phyloP scores from a whole-genome alignment of 2,797 vertebrate genomes.

The Podarcis lilfordi region DNA sequence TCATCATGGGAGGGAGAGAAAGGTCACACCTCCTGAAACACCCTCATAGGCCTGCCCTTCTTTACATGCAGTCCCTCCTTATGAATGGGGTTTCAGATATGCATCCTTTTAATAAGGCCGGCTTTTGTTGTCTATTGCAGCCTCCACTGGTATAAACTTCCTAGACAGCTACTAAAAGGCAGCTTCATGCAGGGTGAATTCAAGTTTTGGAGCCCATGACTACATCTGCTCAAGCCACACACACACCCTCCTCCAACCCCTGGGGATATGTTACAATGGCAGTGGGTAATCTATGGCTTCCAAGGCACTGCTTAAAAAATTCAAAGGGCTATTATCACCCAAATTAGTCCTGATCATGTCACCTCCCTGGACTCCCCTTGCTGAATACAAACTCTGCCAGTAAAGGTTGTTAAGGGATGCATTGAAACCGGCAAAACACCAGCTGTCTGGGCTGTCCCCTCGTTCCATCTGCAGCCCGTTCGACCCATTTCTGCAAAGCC shows the following conservation, averaged over 20 bases:
- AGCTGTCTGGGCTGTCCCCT: background rate
- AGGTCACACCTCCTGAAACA: background rate
- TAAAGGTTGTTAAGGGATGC: background rate
- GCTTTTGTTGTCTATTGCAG: background rate
- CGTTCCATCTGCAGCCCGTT: accelerated
- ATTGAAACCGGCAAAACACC: background rate
- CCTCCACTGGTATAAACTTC: background rate
- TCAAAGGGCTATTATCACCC: background rate
- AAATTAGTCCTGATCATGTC: background rate
- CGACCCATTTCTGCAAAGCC: accelerated
- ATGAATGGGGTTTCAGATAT: too few relatives aligned
- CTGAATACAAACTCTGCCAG: background rate
- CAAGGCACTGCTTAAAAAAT: background rate
- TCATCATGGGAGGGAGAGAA: background rate
- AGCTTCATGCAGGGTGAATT: background rate
- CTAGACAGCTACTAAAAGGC: background rate
- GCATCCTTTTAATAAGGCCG: background rate
- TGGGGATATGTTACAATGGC: background rate
- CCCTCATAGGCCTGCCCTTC: background rate
- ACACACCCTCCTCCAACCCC: background rate
- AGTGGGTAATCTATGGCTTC: background rate
- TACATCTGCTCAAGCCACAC: background rate
- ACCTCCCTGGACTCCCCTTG: background rate
- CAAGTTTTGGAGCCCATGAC: background rate
- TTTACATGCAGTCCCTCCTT: background rate